Percentiles rank a stretch among this genome's conserved stretches.
Conservation (phyloP, 1,140 invertebrate genomes). For the Drosophila tristis region DNA sequence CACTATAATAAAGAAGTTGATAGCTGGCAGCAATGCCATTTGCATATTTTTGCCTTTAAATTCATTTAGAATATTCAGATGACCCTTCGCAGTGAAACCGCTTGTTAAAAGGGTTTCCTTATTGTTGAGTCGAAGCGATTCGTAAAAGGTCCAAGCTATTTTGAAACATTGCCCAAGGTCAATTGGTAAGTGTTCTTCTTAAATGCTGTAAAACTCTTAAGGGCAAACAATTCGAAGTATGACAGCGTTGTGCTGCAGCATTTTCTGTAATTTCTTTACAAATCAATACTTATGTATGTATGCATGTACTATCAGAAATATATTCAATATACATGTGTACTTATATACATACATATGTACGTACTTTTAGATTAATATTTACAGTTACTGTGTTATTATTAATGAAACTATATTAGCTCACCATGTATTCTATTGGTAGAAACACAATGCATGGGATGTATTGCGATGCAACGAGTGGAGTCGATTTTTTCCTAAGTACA, state of each 20-base stretch:
- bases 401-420: no score
- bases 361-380: no score
- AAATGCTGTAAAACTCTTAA: slow-evolving; percentile 29
- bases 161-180: slow-evolving; percentile 40
- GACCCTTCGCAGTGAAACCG: slow-evolving; percentile 16
- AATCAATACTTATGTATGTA: no score
- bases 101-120: slow-evolving; percentile 15
- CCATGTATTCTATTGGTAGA: no score
- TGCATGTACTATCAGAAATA: no score
- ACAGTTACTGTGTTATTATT: no score
- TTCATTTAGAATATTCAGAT: slow-evolving; percentile 21
- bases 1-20: slow-evolving; percentile 33
- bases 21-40: slow-evolving; percentile 46
- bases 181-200: slow-evolving; percentile 38
- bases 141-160: slow-evolving; percentile 16
- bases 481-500: no score
- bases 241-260: neutral
- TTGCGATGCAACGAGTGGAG: no score
- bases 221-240: slow-evolving; percentile 28
- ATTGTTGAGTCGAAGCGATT: neutral
- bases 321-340: no score
- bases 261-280: no score
- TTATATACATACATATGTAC: no score
- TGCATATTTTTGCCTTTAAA: slow-evolving; percentile 42
- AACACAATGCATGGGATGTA: no score